Evolutionary conservation across 2,888 invertebrate species (phyloP).

Genomic region (Rosalia funebris): DNA sequence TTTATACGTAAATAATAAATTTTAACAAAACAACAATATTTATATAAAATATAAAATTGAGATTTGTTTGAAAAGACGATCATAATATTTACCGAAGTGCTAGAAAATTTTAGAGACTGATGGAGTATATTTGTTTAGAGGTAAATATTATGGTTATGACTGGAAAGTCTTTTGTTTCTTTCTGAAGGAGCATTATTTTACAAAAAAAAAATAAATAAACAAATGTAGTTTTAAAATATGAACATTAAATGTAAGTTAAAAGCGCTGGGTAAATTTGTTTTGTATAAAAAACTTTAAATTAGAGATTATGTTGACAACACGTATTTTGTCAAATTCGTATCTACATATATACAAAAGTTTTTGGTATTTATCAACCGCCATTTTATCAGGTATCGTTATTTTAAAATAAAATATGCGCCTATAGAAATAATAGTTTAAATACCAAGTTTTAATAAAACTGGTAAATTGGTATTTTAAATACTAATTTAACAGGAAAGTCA

Average conservation of each 20-base stretch:
- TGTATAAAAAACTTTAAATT: constrained; percentile 42
- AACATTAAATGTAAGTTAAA: constrained; percentile 40
- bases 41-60: constrained; percentile 38
- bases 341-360: constrained; percentile 53
- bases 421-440: not conserved
- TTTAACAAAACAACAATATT: constrained; percentile 47
- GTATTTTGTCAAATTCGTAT: constrained; percentile 46
- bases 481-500: too few relatives aligned
- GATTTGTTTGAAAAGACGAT: constrained; percentile 49
- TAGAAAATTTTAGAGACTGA: not conserved
- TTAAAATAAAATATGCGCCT: constrained; percentile 26
- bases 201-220: constrained; percentile 32
- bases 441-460: too few relatives aligned
- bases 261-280: constrained; percentile 39
- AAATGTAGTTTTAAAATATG: constrained; percentile 38
- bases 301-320: constrained; percentile 38
- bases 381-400: constrained; percentile 52
- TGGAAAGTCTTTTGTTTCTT: constrained; percentile 28
- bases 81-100: constrained; percentile 45
- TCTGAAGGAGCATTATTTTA: constrained; percentile 20
- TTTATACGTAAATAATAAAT: constrained; percentile 32
- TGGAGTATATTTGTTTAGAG: not conserved
- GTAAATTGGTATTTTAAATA: too few relatives aligned
- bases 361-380: constrained; percentile 52
- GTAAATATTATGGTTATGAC: constrained; percentile 29